phyloP scores from a whole-genome alignment of 2,113 vertebrate species.

The Panurus biarmicus region DNA sequence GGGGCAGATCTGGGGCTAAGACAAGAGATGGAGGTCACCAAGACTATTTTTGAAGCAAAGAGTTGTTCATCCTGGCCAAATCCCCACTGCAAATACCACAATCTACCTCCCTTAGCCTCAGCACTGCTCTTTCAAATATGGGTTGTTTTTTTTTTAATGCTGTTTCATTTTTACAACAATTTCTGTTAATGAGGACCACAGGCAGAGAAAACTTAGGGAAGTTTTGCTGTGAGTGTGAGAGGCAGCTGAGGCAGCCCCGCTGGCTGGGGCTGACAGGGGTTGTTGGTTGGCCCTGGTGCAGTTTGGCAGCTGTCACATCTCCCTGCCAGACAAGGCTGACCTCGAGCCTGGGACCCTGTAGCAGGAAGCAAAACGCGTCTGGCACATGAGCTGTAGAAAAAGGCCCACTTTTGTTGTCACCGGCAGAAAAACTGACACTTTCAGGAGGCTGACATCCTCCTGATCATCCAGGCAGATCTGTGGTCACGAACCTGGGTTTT shows the following conservation, averaged over 20 bases:
- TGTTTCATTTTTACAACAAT: neutral
- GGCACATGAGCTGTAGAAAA: neutral
- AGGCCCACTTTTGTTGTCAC: neutral
- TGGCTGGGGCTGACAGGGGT: neutral
- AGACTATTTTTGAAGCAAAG: neutral
- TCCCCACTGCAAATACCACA: accelerated
- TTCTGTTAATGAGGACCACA: neutral
- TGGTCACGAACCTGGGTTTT: neutral
- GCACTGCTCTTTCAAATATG: neutral
- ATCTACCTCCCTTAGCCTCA: neutral
- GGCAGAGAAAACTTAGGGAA: neutral
- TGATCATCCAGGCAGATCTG: neutral
- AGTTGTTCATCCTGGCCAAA: neutral
- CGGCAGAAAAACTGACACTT: neutral
- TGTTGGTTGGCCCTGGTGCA: accelerated
- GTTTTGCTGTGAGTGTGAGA: neutral
- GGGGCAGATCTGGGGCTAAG: accelerated
- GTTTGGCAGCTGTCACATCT: constrained; percentile 6
- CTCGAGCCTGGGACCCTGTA: neutral
- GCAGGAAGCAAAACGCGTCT: neutral
- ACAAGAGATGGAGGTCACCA: neutral
- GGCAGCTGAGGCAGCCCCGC: neutral
- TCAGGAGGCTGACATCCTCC: neutral
- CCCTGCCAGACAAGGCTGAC: neutral
- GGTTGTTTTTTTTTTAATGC: neutral